Percentiles rank a stretch among this genome's conserved stretches.
These are phyloP conservation scores for Therioaphis trifolii DNA, from an alignment of 2,888 invertebrate genomes.

Conservation along the genomic window DNA sequence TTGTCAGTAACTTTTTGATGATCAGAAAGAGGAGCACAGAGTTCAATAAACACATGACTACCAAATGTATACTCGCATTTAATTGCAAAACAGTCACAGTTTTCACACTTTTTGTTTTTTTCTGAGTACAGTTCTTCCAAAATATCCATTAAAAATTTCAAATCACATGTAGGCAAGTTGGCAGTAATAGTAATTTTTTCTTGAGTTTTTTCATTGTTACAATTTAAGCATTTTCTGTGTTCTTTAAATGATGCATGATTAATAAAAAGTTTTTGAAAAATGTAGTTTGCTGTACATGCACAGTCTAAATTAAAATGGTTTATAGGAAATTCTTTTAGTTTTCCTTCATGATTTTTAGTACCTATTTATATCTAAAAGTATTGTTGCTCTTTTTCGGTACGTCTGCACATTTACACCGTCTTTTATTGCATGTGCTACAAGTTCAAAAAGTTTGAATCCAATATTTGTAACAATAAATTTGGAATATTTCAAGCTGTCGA, in stretches of 20 bases:
- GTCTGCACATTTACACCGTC: constrained; percentile 32
- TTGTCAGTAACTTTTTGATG: neutral
- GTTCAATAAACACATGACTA: neutral
- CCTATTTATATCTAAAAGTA: constrained; percentile 37
- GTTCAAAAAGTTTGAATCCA: constrained; percentile 10
- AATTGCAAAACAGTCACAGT: neutral
- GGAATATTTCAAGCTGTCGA: constrained; percentile 12
- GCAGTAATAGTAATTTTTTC: neutral
- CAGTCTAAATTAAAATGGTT: constrained; percentile 14
- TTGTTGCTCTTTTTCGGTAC: constrained; percentile 18
- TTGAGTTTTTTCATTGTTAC: neutral
- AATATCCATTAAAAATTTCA: constrained; percentile 8
- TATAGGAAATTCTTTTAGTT: neutral
- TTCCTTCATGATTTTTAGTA: no score
- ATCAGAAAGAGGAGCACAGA: neutral
- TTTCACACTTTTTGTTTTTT: neutral
- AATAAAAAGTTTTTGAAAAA: neutral
- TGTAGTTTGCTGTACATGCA: neutral
- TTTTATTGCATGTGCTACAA: constrained; percentile 9
- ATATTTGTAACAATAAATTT: constrained; percentile 21
- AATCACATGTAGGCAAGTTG: neutral
- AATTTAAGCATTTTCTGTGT: constrained; percentile 11
- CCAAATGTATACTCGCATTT: constrained; percentile 6
- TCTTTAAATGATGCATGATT: neutral
- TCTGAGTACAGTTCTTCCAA: neutral